Base-by-base conservation (phyloP, 1,140 invertebrate genomes). In the Acromyrmex echinatior region DNA sequence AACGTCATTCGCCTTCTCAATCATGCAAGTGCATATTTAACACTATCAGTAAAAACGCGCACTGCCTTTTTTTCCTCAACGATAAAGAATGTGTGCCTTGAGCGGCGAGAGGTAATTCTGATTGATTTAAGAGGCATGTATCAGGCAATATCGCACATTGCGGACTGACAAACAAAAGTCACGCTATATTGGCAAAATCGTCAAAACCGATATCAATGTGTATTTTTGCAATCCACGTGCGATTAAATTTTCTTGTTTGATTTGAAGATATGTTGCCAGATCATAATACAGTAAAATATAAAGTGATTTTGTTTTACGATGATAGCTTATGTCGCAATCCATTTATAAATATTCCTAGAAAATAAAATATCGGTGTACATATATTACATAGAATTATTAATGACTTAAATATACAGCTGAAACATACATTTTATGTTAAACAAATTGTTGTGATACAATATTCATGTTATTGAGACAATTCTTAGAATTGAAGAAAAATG, bases 71-170 rank as follows among this genome's bases (percentile, higher is more conserved):
- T 86, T 79, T 86, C 62, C 63, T 78, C n/a, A 79, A 80, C 7
- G 63, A 81, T 86, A 89, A 76, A 60, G 25, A 82, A 49, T 74
- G 49, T 82, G 53, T 68, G 78, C 25, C 78, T 84, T 76, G 39
- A 74, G 35, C 14, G 35, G 65, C 18, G 80, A 56, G 28, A 84
- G 70, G 70, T 51, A 39, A 74, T 25, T 45, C 6, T 9, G 80
- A 88, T 86, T 66, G 65, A n/a, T 86, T 68, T n/a, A 68, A 79
- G 45, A 35, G 25, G 53, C n/a, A 49, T 58, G 9, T 88, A 88
- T 88, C 87, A 39, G 21, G 18, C 18, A 76, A 58, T 76, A 56
- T 77, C 58, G 31, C n/a, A 14, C 14, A 12, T 25, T 70, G 16
- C 25, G 28, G 18, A 14, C 53, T 10, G 62, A 80, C 68, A 86